phyloP scores from a whole-genome alignment of 2,888 invertebrate genomes.

The Synanthedon andrenaeformis region DNA sequence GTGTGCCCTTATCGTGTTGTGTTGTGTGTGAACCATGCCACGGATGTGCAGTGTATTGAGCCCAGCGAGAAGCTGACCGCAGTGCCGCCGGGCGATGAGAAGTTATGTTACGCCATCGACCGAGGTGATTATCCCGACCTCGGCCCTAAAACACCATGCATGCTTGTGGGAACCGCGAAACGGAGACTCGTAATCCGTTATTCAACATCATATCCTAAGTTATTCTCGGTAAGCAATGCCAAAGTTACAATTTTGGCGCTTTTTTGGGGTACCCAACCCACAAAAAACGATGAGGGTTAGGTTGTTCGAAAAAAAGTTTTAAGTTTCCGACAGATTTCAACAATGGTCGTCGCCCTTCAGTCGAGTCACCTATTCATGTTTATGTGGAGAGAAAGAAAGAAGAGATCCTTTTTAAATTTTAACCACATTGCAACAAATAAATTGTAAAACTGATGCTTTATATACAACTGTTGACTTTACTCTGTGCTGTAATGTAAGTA shows the following conservation, averaged over 20 bases:
- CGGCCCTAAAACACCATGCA: constrained; percentile 41
- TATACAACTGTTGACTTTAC: too few relatives aligned
- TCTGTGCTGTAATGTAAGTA: too few relatives aligned
- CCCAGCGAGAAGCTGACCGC: constrained; percentile 57
- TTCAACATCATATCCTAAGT: constrained; percentile 26
- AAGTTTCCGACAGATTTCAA: constrained; percentile 36
- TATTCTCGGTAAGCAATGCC: constrained; percentile 43
- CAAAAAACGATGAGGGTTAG: constrained; percentile 18
- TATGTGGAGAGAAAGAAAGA: constrained; percentile 23
- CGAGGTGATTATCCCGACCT: constrained; percentile 68
- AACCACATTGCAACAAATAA: not conserved
- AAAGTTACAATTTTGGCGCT: constrained; percentile 29
- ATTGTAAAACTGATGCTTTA: too few relatives aligned
- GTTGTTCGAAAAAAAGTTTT: constrained; percentile 6
- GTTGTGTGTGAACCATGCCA: constrained; percentile 37
- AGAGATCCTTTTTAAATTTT: constrained; percentile 4
- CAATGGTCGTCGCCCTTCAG: constrained; percentile 51
- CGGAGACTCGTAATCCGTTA: constrained; percentile 23
- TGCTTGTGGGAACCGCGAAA: constrained; percentile 40
- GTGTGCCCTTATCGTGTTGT: constrained; percentile 26
- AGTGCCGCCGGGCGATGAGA: constrained; percentile 48
- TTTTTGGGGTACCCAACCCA: constrained; percentile 22
- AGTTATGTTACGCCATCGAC: constrained; percentile 66
- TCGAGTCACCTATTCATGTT: constrained; percentile 32
- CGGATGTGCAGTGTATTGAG: constrained; percentile 48